Conservation (phyloP, 2,888 invertebrate genomes). For the Girardia tigrina region DNA sequence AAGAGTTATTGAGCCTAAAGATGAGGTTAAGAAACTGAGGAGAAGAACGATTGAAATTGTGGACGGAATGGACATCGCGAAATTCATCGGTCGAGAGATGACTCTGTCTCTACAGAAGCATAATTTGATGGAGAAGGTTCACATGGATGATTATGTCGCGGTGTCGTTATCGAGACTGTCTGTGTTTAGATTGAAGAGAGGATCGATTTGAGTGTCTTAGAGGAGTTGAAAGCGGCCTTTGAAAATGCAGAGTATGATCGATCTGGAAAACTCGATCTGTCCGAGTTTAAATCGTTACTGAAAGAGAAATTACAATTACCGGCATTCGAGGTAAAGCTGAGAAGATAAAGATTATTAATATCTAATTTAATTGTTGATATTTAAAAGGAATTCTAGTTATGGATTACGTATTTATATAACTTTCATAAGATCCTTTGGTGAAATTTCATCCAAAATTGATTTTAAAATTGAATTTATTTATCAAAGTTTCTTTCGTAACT, state of each 20-base stretch:
- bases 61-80: slow-evolving; percentile 24
- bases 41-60: slow-evolving; percentile 29
- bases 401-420: too few species aligned
- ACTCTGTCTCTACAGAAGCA: not conserved
- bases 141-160: too few species aligned
- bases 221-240: slow-evolving; percentile 46
- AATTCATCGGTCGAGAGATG: slow-evolving; percentile 1
- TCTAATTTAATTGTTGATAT: too few species aligned
- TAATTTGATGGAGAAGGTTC: not conserved
- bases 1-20: slow-evolving; percentile 18
- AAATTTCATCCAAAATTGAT: too few species aligned
- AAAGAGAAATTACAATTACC: slow-evolving; percentile 41
- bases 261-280: slow-evolving; percentile 44
- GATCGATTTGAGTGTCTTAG: slow-evolving; percentile 47
- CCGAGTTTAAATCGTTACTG: slow-evolving; percentile 47
- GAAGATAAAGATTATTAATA: too few species aligned
- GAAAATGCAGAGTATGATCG: slow-evolving; percentile 44
- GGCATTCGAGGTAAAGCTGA: not conserved
- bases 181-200: slow-evolving; percentile 47
- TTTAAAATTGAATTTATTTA: too few species aligned
- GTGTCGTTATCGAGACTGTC: not conserved
- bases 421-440: too few species aligned
- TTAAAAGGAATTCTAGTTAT: too few species aligned
- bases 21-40: not conserved
- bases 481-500: too few species aligned